Percentiles rank a stretch among this genome's conserved stretches.
These are phyloP conservation scores for Lampris megalopsis DNA, from an alignment of 2,113 vertebrate genomes.

Conservation along the genomic window DNA sequence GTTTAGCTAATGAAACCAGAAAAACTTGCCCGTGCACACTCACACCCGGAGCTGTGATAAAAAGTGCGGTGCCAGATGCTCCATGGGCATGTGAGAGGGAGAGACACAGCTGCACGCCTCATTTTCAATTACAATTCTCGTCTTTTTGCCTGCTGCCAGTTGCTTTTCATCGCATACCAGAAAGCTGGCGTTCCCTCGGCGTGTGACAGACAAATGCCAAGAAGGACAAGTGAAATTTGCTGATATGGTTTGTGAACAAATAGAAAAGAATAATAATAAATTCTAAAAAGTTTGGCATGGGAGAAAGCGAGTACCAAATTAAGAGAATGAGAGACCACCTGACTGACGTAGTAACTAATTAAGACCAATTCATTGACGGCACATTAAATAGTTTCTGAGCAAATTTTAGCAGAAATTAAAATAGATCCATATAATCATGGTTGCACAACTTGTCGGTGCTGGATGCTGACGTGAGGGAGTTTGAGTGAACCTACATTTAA, in stretches of 20 bases:
- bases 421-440: not conserved
- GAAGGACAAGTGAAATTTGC: too few species aligned
- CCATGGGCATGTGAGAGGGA: not conserved
- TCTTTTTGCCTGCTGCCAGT: slow-evolving; percentile 5
- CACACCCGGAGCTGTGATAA: not conserved
- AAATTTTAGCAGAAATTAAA: not conserved
- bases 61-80: slow-evolving; percentile 1
- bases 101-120: slow-evolving; percentile 37
- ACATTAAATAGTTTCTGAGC: too few species aligned
- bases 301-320: too few species aligned
- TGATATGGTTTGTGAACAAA: too few species aligned
- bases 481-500: slow-evolving; percentile 24
- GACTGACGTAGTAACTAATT: too few species aligned
- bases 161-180: not conserved
- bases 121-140: slow-evolving; percentile 40
- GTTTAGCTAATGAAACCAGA: not conserved
- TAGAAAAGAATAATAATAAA: too few species aligned
- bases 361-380: too few species aligned
- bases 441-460: not conserved
- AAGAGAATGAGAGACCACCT: too few species aligned
- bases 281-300: too few species aligned
- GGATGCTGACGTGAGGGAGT: slow-evolving; percentile 7
- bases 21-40: not conserved
- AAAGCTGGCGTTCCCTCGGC: too few species aligned
- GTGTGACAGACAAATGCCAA: too few species aligned